A percentile compares a stretch with the other conserved stretches of the same genome.
Conservation (phyloP, 2,888 invertebrate species). For the Nymphalis polychloros region DNA sequence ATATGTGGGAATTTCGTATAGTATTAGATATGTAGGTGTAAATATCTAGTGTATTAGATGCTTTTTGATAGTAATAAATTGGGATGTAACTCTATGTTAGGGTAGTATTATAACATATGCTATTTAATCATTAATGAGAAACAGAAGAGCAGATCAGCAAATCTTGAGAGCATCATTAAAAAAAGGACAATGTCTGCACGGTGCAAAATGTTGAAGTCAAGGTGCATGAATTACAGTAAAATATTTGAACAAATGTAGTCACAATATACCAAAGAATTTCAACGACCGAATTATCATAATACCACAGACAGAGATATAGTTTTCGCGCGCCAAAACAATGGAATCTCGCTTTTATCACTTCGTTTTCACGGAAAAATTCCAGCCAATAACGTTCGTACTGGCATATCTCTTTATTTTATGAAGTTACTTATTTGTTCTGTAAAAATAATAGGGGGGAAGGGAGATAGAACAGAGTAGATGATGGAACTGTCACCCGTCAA, state of each 20-base stretch:
- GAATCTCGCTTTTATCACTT: constrained; percentile 11
- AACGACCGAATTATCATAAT: constrained; percentile 2
- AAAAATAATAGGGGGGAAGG: constrained; percentile 3
- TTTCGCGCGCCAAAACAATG: not conserved
- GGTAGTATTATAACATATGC: too few species aligned
- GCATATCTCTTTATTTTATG: constrained; percentile 29
- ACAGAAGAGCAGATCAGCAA: too few species aligned
- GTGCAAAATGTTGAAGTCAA: too few species aligned
- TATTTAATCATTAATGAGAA: not conserved
- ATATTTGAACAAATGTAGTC: not conserved
- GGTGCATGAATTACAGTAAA: not conserved
- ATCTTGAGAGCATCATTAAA: too few species aligned
- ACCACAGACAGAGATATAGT: not conserved
- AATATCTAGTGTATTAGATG: too few species aligned
- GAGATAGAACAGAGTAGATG: not conserved
- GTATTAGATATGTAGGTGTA: too few species aligned
- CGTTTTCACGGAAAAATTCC: constrained; percentile 17
- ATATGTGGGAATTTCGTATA: too few species aligned
- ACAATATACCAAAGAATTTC: constrained; percentile 2
- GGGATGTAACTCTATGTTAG: too few species aligned
- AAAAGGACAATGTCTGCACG: too few species aligned
- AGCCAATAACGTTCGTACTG: constrained; percentile 18
- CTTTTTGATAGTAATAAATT: too few species aligned
- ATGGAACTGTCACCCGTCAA: not conserved
- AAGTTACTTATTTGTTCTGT: constrained; percentile 31